Conservation (phyloP, 2,113 vertebrate species). For the Eulemur rufifrons region DNA sequence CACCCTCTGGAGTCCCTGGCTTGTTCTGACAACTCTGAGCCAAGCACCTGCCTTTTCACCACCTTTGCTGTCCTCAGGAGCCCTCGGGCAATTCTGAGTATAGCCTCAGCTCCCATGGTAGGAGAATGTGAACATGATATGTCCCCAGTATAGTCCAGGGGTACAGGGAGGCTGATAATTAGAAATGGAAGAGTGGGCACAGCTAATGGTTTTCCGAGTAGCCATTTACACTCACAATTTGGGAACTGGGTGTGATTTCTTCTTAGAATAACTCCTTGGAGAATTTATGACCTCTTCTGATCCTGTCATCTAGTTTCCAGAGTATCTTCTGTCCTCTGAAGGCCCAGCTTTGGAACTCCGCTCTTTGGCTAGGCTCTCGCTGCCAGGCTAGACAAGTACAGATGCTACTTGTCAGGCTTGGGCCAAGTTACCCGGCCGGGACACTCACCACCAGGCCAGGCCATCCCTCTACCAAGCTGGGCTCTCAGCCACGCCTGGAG, state of each 20-base stretch:
- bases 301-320: slow-evolving; percentile 19
- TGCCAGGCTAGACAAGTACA: slow-evolving; percentile 36
- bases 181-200: slow-evolving; percentile 9
- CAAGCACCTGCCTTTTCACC: slow-evolving; percentile 27
- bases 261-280: slow-evolving; percentile 74
- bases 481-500: slow-evolving; percentile 58
- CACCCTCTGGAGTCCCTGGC: background rate
- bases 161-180: slow-evolving; percentile 23
- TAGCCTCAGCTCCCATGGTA: background rate
- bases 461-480: slow-evolving; percentile 10
- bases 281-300: background rate
- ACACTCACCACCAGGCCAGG: background rate
- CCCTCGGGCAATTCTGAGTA: slow-evolving; percentile 31
- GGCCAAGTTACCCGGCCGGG: slow-evolving; percentile 21
- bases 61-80: slow-evolving; percentile 54
- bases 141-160: slow-evolving; percentile 13
- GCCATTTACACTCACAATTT: slow-evolving; percentile 55
- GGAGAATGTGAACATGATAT: slow-evolving; percentile 62
- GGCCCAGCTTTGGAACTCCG: background rate
- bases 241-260: slow-evolving; percentile 72
- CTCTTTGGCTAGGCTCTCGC: background rate
- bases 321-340: slow-evolving; percentile 31
- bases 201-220: slow-evolving; percentile 51
- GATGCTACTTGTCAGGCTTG: slow-evolving; percentile 22
- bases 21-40: background rate